Evolutionary conservation across 2,113 vertebrate species (phyloP).

Genomic region (Dolichotis patagonum): DNA sequence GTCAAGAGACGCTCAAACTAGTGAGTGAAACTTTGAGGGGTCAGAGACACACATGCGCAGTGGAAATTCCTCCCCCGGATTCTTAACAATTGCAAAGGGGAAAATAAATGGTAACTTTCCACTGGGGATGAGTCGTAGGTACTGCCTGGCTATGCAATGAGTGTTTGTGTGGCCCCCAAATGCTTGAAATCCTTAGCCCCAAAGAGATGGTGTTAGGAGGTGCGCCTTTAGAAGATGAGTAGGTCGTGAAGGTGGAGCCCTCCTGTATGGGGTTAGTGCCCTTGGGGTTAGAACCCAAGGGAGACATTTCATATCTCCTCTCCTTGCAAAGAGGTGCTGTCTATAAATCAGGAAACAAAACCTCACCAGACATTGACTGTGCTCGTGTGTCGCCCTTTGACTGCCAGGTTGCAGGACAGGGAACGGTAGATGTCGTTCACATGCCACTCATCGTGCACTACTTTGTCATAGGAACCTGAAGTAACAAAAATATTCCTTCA

Average conservation of each 20-base stretch:
- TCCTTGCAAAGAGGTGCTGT: neutral
- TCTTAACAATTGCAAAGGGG: too few species aligned
- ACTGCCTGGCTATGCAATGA: neutral
- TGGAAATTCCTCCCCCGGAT: neutral
- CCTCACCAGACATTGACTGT: neutral
- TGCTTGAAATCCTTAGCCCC: too few species aligned
- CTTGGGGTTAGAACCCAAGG: neutral
- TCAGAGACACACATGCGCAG: rapidly evolving
- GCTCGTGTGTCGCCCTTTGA: neutral
- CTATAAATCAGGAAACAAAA: neutral
- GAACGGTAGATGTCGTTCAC: neutral
- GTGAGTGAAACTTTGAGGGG: neutral
- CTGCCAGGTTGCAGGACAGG: neutral
- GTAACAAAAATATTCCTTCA: too few species aligned
- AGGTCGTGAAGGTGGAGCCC: neutral
- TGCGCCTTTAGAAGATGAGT: neutral
- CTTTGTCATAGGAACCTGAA: neutral
- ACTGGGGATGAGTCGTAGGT: neutral
- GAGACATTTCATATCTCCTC: neutral
- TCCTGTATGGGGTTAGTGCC: neutral
- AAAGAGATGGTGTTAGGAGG: neutral
- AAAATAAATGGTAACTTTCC: neutral
- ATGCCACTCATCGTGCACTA: rapidly evolving
- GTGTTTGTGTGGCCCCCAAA: neutral
- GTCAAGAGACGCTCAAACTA: rapidly evolving